phyloP scores from a whole-genome alignment of 2,888 invertebrate genomes.

The Brenthis hecate region DNA sequence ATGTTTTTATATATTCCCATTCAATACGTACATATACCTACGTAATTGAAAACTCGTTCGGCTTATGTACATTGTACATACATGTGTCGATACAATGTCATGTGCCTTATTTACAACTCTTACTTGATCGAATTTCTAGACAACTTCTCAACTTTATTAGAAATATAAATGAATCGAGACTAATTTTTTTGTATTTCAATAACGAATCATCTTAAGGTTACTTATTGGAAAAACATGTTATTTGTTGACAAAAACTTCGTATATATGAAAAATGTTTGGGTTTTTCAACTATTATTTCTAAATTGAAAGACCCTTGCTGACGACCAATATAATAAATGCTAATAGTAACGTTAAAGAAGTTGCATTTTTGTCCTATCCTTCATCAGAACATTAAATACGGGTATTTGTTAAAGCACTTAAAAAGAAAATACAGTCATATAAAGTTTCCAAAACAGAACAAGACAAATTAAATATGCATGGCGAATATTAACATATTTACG shows the following conservation, averaged over 20 bases:
- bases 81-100: conserved; percentile 6
- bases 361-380: neutral
- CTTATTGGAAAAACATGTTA: too few species aligned
- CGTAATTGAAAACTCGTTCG: conserved; percentile 20
- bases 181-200: too few species aligned
- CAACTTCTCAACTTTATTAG: neutral
- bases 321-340: too few species aligned
- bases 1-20: conserved; percentile 16
- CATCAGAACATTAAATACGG: conserved; percentile 1
- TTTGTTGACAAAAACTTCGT: too few species aligned
- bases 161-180: too few species aligned
- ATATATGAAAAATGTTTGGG: too few species aligned
- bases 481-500: conserved; percentile 43
- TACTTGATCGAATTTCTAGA: conserved; percentile 4
- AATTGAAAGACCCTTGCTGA: too few species aligned
- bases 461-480: conserved; percentile 43
- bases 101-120: conserved; percentile 12
- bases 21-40: conserved; percentile 12
- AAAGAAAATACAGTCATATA: conserved; percentile 22
- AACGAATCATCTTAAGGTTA: too few species aligned
- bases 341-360: too few species aligned
- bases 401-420: conserved; percentile 3
- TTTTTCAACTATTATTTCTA: too few species aligned
- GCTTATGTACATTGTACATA: conserved; percentile 12
- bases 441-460: conserved; percentile 27